phyloP scores from a whole-genome alignment of 1,140 invertebrate genomes.

The Drosophila jambulina region DNA sequence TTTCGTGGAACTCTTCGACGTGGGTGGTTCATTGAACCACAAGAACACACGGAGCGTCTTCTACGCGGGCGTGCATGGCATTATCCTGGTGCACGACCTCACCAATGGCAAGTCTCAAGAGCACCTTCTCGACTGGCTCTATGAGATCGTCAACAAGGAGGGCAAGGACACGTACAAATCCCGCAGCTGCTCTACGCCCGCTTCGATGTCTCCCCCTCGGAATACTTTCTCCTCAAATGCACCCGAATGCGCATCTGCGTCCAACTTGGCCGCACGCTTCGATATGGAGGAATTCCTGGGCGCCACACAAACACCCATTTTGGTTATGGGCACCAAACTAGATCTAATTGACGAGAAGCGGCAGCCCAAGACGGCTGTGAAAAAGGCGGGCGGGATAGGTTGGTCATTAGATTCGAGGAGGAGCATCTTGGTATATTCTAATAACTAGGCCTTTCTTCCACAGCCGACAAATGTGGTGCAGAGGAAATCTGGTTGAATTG shows the following conservation, averaged over 20 bases:
- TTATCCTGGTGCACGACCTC: constrained; percentile 97
- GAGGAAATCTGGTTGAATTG: constrained; percentile 97
- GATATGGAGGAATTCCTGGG: constrained; percentile 97
- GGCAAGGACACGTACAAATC: constrained; percentile 85
- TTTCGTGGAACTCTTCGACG: constrained; percentile 98
- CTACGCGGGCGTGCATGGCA: constrained; percentile 96
- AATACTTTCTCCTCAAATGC: constrained; percentile 23
- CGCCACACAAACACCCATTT: constrained; percentile 93
- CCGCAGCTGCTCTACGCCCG: constrained; percentile 27
- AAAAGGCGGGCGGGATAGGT: constrained; percentile 88
- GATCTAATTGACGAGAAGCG: constrained; percentile 92
- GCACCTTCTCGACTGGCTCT: constrained; percentile 96
- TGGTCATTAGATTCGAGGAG: neutral
- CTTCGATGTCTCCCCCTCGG: constrained; percentile 32
- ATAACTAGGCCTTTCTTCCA: neutral
- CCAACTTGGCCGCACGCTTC: constrained; percentile 88
- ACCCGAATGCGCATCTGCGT: constrained; percentile 36
- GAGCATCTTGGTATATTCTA: neutral
- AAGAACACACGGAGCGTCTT: constrained; percentile 96
- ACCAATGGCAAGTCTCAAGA: constrained; percentile 98
- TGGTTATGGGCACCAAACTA: constrained; percentile 96
- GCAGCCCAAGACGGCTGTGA: constrained; percentile 87
- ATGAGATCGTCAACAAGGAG: constrained; percentile 95
- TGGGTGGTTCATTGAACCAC: constrained; percentile 97
- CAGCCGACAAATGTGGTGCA: constrained; percentile 95